Evolutionary conservation across 2,797 vertebrate genomes (phyloP), one percentile per base, ranked within the genome.

Genomic region (Enteromius paludinosus): DNA sequence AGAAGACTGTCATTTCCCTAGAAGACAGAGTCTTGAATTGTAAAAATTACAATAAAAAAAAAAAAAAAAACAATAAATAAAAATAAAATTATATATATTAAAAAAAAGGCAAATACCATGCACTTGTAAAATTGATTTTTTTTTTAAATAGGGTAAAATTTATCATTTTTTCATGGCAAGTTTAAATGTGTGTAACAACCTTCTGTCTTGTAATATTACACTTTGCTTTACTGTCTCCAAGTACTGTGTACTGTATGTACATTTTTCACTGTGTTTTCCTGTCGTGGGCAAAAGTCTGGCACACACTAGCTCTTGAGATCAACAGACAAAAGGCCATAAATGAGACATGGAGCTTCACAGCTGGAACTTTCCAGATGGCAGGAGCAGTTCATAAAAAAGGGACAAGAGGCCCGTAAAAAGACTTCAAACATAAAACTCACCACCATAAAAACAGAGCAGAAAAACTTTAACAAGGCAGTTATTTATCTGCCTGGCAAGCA

Each of bases 291-390:
- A 64, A 76, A 79, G 82, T 81, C 84, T 87, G 78, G 84, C 78
- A 72, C 69, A 38, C 61, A 73, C 69, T 79, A 62, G 81, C 81
- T 83, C 69, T 85, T 86, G 84, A 88, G 78, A 84, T 77, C 68
- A 75, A 80, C 69, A 35, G 79, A 88, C 79, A 87, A 86, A 89
- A 90, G 86, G 82, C 86, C 84, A 87, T 35, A 88, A 87, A 90
- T 75, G 84, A 85, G 87, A 92, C 85, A 87, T 78, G 79, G 83
- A 86, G 86, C 83, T 87, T 90, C 71, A 85, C 88, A 92, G 89
- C 88, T 90, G 88, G 84, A 92, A 82, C 64, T 80, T 91, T 92
- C 91, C 89, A 93, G 88, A 93, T 92, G 91, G 90, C 88, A 87
- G 68, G 87, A 89, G 88, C 73, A 89, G 90, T 91, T 89, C 91